Evolutionary conservation across 2,797 vertebrate genomes (phyloP), one percentile per base, ranked within the genome.

Genomic region (Merluccius polli): DNA sequence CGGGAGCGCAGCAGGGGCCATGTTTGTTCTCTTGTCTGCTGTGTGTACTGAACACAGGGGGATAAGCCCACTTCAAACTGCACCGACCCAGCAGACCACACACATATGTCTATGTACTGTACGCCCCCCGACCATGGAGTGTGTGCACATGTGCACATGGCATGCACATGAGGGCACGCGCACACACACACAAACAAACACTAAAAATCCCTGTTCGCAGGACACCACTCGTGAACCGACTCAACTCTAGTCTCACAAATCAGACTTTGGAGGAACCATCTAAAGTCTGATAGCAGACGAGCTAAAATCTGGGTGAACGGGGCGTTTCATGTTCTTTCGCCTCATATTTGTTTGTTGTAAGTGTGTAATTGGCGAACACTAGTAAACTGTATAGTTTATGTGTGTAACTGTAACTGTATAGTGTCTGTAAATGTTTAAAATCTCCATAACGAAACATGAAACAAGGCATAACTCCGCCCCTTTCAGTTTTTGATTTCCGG

Each of bases 61-160:
- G 74, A 52, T 52, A 30, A 78, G 79, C 65, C 74, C 69, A 33
- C 75, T 80, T 31, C 80, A 44, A 86, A 87, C 82, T 75, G 69
- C 12, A 73, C 72, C 41, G 59, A 81, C 77, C 71, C 36, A 70
- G 6, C 21, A 86, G 89, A 89, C 90, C 91, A 91, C 88, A 90
- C 87, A 88, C 78, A 86, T 29, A 74, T 78, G 74, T 86, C 85
- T 85, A 79, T 75, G 73, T 12, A 77, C 75, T 75, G 65, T 78
- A 59, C 70, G 70, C 24, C 24, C 63, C 63, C 3, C 12, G 27
- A 13, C 27, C 3, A 15, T 24, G 27, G 27, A 13, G 11, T 32
- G 27, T 32, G 16, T 32, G 30, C 67, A 69, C 67, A 69, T 8
- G 16, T 32, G 30, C 67, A 29, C 67, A 69, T 10, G n/a, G 52